phyloP scores from a whole-genome alignment of 2,888 invertebrate species.

The Papilio elwesi region DNA sequence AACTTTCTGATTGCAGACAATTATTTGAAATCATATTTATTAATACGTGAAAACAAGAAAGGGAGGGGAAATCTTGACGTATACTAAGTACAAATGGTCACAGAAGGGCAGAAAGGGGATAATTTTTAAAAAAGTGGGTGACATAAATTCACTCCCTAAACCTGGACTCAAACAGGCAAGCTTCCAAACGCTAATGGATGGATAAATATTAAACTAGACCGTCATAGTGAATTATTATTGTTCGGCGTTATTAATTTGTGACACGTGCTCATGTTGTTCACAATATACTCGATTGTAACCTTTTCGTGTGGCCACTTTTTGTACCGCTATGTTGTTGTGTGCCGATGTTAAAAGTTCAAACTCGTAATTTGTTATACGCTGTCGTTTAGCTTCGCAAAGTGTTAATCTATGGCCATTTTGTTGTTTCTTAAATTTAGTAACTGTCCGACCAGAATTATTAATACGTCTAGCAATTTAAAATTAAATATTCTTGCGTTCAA shows the following conservation, averaged over 20 bases:
- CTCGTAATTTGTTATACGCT: slow-evolving; percentile 13
- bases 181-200: too few species aligned
- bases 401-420: slow-evolving; percentile 5
- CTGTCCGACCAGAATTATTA: not conserved
- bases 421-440: not conserved
- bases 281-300: slow-evolving; percentile 26
- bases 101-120: too few species aligned
- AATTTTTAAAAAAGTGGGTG: too few species aligned
- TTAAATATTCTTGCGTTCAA: not conserved
- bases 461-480: not conserved
- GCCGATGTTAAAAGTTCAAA: slow-evolving; percentile 24
- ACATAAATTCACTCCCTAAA: not conserved
- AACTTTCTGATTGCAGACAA: too few species aligned
- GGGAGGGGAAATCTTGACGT: too few species aligned
- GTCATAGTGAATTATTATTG: not conserved
- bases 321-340: not conserved
- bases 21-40: too few species aligned
- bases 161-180: not conserved
- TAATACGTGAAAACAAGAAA: too few species aligned
- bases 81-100: too few species aligned
- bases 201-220: not conserved
- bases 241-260: not conserved
- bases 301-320: slow-evolving; percentile 15
- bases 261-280: not conserved
- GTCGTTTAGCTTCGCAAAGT: not conserved